A percentile compares a stretch with the other conserved stretches of the same genome.
Evolutionary conservation across 2,888 invertebrate genomes (phyloP).

Genomic region (Melinaea marsaeus): DNA sequence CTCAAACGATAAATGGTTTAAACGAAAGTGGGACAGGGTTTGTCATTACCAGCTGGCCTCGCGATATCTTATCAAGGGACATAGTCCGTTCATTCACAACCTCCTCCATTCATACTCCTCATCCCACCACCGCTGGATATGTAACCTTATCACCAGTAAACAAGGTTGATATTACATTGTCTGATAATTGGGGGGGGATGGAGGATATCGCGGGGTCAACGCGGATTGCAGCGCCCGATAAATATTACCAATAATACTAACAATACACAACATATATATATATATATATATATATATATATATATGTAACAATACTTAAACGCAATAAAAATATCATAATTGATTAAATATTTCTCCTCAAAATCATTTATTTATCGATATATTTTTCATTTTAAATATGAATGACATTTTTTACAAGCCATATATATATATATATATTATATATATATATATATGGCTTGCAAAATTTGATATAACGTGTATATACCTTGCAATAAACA

Average conservation of each 20-base stretch:
- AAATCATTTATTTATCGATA: no score
- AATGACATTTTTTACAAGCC: no score
- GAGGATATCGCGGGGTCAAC: conserved; percentile 77
- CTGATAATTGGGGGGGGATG: conserved; percentile 42
- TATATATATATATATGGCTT: no score
- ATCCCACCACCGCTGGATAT: conserved; percentile 43
- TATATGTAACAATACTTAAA: not conserved
- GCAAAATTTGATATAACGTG: no score
- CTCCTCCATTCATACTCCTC: conserved; percentile 70
- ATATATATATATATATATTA: no score
- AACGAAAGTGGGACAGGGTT: conserved; percentile 74
- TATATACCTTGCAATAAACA: no score
- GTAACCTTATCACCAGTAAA: conserved; percentile 41
- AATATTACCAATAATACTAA: conserved; percentile 54
- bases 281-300: conserved; percentile 12
- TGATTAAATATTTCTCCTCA: not conserved
- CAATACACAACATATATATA: conserved; percentile 38
- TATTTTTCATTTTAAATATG: no score
- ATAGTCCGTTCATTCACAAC: conserved; percentile 77
- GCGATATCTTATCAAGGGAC: conserved; percentile 75
- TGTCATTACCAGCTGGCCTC: conserved; percentile 76
- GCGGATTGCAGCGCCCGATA: conserved; percentile 76
- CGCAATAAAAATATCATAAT: conserved; percentile 19
- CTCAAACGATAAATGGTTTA: conserved; percentile 58
- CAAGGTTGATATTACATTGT: conserved; percentile 50